Conservation (phyloP, 2,113 vertebrate species). For the Arenaria interpres region DNA sequence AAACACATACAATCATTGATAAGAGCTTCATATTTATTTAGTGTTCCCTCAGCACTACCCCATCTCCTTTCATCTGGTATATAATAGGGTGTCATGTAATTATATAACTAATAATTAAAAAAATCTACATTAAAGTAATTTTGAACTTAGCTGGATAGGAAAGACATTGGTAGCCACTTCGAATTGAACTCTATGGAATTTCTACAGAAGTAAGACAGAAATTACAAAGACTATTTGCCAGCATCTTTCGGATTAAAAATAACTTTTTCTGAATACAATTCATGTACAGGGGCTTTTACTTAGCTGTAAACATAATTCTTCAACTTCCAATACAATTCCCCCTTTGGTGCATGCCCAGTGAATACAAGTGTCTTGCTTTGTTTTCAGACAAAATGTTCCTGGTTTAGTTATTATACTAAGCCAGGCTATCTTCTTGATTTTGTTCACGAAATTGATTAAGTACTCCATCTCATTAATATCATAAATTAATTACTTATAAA, state of each 20-base stretch:
- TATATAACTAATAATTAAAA: not conserved
- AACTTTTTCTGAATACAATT: not conserved
- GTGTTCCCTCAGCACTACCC: not conserved
- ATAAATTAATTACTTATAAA: not conserved
- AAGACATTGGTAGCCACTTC: not conserved
- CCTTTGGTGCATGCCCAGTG: not conserved
- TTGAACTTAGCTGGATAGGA: not conserved
- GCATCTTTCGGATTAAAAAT: not conserved
- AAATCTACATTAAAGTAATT: not conserved
- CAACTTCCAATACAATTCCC: not conserved
- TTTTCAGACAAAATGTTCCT: not conserved
- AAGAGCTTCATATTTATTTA: not conserved
- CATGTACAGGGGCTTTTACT: not conserved
- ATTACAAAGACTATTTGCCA: not conserved
- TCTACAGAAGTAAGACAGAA: not conserved
- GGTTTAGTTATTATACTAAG: not conserved
- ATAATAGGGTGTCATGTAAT: not conserved
- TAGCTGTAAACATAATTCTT: not conserved
- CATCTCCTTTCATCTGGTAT: not conserved
- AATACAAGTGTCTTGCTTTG: not conserved
- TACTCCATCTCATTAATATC: not conserved
- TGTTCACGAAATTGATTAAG: not conserved
- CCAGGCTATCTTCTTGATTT: rapidly evolving
- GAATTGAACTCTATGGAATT: not conserved
- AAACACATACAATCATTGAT: not conserved